Percentiles rank a stretch among this genome's conserved stretches.
Conservation (phyloP, 2,797 vertebrate species). For the Vipera latastei region DNA sequence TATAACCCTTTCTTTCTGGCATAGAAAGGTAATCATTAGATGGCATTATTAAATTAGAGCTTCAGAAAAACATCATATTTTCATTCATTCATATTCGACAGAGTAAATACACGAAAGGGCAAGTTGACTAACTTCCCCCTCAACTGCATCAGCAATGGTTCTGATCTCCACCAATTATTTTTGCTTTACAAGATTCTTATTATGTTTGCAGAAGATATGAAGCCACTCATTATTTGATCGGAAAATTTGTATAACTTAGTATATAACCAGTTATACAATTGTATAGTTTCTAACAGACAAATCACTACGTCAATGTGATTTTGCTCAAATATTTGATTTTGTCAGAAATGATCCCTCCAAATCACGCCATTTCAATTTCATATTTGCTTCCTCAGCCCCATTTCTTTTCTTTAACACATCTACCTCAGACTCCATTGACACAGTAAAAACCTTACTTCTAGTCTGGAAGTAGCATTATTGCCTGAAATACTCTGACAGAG, state of each 20-base stretch:
- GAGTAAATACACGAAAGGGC: not conserved
- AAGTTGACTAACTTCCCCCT: not conserved
- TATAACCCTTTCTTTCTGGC: not conserved
- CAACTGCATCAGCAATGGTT: not conserved
- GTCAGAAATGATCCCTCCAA: not conserved
- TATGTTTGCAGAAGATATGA: not conserved
- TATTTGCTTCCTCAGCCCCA: not conserved
- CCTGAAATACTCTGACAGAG: not conserved
- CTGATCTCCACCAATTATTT: not conserved
- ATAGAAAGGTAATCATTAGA: not conserved
- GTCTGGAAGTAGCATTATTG: not conserved
- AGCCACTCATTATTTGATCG: not conserved
- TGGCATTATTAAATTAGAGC: not conserved
- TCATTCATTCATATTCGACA: not conserved
- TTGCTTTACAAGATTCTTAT: not conserved
- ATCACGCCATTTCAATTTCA: not conserved
- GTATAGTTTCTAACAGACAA: not conserved
- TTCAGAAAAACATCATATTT: not conserved
- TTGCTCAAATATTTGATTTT: not conserved
- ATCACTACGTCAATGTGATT: not conserved
- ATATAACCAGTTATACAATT: not conserved
- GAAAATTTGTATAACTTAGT: not conserved
- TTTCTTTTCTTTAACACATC: not conserved
- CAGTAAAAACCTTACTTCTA: not conserved
- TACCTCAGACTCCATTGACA: not conserved